These are phyloP conservation scores for Tanypteryx hageni DNA, from an alignment of 2,888 invertebrate genomes.

Conservation along the genomic window DNA sequence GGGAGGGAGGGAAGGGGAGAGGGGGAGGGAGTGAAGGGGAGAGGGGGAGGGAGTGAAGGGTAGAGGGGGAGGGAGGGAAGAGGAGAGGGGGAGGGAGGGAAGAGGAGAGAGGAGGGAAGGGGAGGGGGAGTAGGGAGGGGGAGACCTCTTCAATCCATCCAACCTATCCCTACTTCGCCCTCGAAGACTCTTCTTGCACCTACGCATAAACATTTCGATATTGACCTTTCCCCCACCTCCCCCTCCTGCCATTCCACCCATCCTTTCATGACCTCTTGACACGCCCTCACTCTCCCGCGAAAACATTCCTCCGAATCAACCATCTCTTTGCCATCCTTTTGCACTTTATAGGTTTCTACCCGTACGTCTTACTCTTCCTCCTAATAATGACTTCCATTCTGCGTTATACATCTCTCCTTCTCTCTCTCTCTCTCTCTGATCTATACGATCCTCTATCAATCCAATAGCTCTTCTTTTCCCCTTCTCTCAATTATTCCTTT, in stretches of 20 bases:
- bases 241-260: neutral
- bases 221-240: neutral
- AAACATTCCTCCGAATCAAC: slow-evolving; percentile 14
- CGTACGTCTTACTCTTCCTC: neutral
- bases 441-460: no score
- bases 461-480: no score
- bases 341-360: neutral
- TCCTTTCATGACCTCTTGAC: neutral
- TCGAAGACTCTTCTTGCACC: neutral
- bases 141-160: neutral
- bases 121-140: neutral
- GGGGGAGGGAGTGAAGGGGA: neutral
- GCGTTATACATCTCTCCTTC: no score
- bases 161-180: neutral
- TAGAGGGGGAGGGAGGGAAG: no score
- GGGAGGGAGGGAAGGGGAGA: no score
- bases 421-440: no score
- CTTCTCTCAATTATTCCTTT: no score
- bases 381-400: neutral
- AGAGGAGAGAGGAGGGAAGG: neutral
- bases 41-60: no score
- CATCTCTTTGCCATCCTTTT: neutral
- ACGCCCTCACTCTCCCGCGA: neutral
- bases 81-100: no score
- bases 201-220: slow-evolving; percentile 6